A percentile compares a stretch with the other conserved stretches of the same genome.
These are phyloP conservation scores for Hyalella azteca DNA, from an alignment of 2,888 invertebrate species.

Conservation along the genomic window DNA sequence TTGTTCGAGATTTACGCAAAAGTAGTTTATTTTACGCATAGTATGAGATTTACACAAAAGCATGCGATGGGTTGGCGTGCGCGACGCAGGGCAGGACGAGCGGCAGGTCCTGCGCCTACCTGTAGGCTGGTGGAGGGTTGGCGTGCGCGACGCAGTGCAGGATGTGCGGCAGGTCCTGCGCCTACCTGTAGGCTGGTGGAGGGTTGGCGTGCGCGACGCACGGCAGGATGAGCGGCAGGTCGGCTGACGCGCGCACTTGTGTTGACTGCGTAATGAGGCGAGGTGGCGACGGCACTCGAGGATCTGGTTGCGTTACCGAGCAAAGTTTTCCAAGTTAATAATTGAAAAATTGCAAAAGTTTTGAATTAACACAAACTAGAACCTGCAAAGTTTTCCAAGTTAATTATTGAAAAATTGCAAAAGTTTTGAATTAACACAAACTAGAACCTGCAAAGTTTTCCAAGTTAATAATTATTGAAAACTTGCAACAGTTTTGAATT, in stretches of 20 bases:
- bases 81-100: conserved; percentile 53
- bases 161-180: not conserved
- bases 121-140: conserved; percentile 51
- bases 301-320: conserved; percentile 34
- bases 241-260: not conserved
- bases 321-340: too few species aligned
- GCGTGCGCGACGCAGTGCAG: conserved; percentile 47
- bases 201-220: conserved; percentile 54
- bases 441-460: too few species aligned
- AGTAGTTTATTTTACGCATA: too few species aligned
- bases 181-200: conserved; percentile 50
- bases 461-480: too few species aligned
- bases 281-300: conserved; percentile 29
- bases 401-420: too few species aligned
- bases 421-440: too few species aligned
- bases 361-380: too few species aligned
- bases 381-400: too few species aligned
- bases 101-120: conserved; percentile 39
- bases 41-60: conserved; percentile 49
- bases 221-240: conserved; percentile 45
- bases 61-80: conserved; percentile 49
- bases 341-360: too few species aligned
- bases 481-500: too few species aligned
- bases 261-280: conserved; percentile 37
- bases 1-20: too few species aligned